These are phyloP conservation scores for Acronicta psi DNA, from an alignment of 2,888 invertebrate species.

Conservation along the genomic window DNA sequence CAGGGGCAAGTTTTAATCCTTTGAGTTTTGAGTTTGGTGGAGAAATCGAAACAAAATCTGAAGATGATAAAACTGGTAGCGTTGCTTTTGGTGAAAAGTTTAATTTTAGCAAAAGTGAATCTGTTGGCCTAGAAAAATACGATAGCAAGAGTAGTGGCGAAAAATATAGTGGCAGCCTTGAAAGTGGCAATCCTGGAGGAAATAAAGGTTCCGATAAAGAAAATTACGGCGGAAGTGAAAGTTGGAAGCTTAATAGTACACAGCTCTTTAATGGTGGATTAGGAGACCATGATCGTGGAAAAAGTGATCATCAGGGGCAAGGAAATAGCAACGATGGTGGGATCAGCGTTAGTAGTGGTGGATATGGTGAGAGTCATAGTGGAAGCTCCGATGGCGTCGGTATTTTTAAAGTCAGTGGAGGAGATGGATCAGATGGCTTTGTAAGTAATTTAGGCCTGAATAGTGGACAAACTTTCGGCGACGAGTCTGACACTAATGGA, in stretches of 20 bases:
- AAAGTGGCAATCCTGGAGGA: constrained; percentile 49
- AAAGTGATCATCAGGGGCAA: no score
- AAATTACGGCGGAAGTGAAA: background rate
- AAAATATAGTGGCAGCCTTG: constrained; percentile 54
- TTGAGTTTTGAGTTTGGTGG: constrained; percentile 61
- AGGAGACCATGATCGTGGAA: no score
- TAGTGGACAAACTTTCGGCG: constrained; percentile 20
- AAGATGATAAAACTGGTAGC: constrained; percentile 83
- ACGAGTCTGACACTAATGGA: constrained; percentile 48
- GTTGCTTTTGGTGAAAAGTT: constrained; percentile 80
- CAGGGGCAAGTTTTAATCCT: constrained; percentile 48
- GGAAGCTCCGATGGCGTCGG: no score
- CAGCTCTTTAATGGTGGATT: no score
- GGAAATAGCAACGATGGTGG: no score
- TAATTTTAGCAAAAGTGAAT: constrained; percentile 75
- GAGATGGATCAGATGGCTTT: no score
- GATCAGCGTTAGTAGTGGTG: no score
- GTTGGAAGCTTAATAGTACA: no score
- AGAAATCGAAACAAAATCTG: constrained; percentile 72
- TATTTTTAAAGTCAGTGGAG: no score
- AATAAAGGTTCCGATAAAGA: constrained; percentile 34
- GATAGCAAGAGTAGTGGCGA: constrained; percentile 71
- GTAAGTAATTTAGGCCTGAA: no score
- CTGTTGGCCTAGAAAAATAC: constrained; percentile 79
- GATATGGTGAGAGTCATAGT: no score